Percentiles rank a stretch among this genome's conserved stretches.
phyloP scores from a whole-genome alignment of 2,888 invertebrate genomes.

The Venusia cambrica region DNA sequence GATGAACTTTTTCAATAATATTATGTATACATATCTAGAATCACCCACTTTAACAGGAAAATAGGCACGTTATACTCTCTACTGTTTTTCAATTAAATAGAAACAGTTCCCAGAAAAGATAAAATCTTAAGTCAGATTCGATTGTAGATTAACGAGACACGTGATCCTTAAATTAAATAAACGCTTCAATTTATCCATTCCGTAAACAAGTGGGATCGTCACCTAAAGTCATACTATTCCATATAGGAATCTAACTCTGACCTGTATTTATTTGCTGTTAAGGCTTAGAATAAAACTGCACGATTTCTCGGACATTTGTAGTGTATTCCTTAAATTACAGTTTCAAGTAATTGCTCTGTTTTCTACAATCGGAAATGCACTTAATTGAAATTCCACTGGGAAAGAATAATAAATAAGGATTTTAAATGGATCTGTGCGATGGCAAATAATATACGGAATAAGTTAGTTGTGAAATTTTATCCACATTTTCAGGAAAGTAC shows the following conservation, averaged over 20 bases:
- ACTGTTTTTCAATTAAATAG: conserved; percentile 1
- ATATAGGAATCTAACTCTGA: too few species aligned
- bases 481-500: too few species aligned
- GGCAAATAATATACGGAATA: too few species aligned
- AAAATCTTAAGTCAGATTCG: conserved; percentile 15
- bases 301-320: conserved; percentile 3
- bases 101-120: conserved; percentile 11
- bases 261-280: too few species aligned
- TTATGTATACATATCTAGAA: too few species aligned
- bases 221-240: conserved; percentile 16
- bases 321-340: conserved; percentile 28
- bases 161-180: conserved; percentile 48
- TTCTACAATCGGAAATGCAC: conserved; percentile 23
- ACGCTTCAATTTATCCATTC: conserved; percentile 43
- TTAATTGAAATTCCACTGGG: conserved; percentile 29
- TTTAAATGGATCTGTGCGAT: conserved; percentile 9
- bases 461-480: too few species aligned
- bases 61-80: too few species aligned
- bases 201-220: conserved; percentile 31
- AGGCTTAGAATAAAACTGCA: too few species aligned
- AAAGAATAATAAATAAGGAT: conserved; percentile 21
- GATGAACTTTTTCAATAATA: too few species aligned
- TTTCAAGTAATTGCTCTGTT: conserved; percentile 29
- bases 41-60: too few species aligned
- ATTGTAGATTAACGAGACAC: conserved; percentile 21